Base-by-base conservation (phyloP, 2,113 vertebrate species). In the Nettapus auritus region DNA sequence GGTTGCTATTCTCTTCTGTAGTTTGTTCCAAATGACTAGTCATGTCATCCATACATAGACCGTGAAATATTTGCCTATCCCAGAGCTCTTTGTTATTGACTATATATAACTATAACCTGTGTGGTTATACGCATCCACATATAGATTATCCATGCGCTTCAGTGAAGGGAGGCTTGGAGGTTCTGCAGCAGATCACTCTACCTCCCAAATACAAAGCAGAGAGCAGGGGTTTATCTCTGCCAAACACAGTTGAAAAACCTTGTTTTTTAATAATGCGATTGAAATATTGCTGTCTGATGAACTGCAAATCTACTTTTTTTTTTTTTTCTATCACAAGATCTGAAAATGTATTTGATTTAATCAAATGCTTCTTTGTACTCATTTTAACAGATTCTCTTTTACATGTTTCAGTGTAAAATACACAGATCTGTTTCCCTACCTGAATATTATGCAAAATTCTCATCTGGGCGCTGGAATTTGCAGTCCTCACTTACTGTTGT, bases 21-120 rank as follows among this genome's bases (percentile, higher is more conserved):
- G 36, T n/a, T 71, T 28, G 60, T 75, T 48, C 62, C 69, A 22
- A 57, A 20, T 0, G 1, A 9, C 18, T 63, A 2, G 28, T 55
- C 6, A 0, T 10, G 40, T 75, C 20, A 15, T 53, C 52, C 4
- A 2, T 26, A 3, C 28, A 11, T 48, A 48, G 46, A 8, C 38
- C 11, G 1, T 16, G 34, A 56, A 6, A 0, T 33, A 10, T 21
- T 46, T 14, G 3, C 21, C n/a, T 66, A 0, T 46, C 53, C 67
- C 53, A 34, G 7, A 64, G 46, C 10, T 74, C 69, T 63, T 29
- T 11, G 1, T 46, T 79, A 8, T 4, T 12, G 26, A 50, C n/a
- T n/a, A n/a, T n/a, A n/a, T n/a, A n/a, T n/a, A n/a, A n/a, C n/a
- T n/a, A n/a, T n/a, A n/a, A n/a, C 53, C 46, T 31, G 0, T 9